phyloP scores from a whole-genome alignment of 1,140 invertebrate species.

The Drosophila yakuba region DNA sequence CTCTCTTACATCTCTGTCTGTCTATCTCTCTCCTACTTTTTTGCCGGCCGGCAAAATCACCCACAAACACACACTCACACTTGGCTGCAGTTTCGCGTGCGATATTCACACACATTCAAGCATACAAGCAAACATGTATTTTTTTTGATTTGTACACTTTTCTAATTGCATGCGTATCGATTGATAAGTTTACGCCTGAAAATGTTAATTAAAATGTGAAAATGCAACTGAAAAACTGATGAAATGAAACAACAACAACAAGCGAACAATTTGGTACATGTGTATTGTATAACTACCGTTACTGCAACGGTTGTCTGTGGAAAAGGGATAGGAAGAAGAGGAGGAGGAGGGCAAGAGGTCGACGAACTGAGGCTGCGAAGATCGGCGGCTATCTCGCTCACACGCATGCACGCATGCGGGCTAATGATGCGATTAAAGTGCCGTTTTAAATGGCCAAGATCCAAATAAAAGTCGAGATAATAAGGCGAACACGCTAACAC shows the following conservation, averaged over 20 bases:
- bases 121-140: slow-evolving; percentile 23
- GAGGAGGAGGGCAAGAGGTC: not conserved
- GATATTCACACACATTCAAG: slow-evolving; percentile 19
- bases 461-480: slow-evolving; percentile 23
- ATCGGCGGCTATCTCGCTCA: not conserved
- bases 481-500: slow-evolving; percentile 44
- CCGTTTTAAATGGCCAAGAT: slow-evolving; percentile 59
- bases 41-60: slow-evolving; percentile 66
- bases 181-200: slow-evolving; percentile 66
- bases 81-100: slow-evolving; percentile 34
- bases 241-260: slow-evolving; percentile 28
- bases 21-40: slow-evolving; percentile 10
- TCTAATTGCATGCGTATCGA: slow-evolving; percentile 73
- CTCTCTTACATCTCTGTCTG: not conserved
- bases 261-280: slow-evolving; percentile 8
- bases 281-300: slow-evolving; percentile 15
- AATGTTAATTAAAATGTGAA: slow-evolving; percentile 81
- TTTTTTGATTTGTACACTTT: slow-evolving; percentile 66
- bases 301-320: slow-evolving; percentile 6
- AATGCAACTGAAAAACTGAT: slow-evolving; percentile 51
- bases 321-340: too few relatives aligned
- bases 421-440: slow-evolving; percentile 63
- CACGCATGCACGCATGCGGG: slow-evolving; percentile 12
- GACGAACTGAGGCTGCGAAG: slow-evolving; percentile 18
- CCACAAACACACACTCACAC: slow-evolving; percentile 12